Percentiles rank a stretch among this genome's conserved stretches.
Conservation (phyloP, 2,888 invertebrate species). For the Troides oblongomaculatus region DNA sequence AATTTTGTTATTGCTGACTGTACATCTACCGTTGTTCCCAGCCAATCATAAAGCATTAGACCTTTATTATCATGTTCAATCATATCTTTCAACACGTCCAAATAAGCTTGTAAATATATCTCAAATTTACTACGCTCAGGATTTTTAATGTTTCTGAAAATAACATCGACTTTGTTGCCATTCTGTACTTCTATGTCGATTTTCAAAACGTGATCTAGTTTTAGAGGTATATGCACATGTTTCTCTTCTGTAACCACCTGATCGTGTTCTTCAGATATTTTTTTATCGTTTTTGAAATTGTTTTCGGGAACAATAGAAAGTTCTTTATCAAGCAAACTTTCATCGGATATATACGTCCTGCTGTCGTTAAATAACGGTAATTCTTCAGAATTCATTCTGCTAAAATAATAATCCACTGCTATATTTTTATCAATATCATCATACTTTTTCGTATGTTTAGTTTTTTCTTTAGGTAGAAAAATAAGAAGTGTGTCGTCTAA, state of each 20-base stretch:
- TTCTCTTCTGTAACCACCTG: constrained; percentile 10
- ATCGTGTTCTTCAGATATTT: background rate
- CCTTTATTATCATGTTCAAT: constrained; percentile 43
- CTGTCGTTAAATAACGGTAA: background rate
- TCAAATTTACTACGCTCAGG: constrained; percentile 28
- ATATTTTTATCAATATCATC: constrained; percentile 31
- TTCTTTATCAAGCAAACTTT: background rate
- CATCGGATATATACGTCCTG: background rate
- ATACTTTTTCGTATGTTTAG: background rate
- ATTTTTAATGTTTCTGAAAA: constrained; percentile 33
- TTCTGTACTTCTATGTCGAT: constrained; percentile 32
- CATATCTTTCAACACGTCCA: constrained; percentile 53
- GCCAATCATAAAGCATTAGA: constrained; percentile 57
- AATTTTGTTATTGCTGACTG: constrained; percentile 52
- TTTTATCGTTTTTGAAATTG: background rate
- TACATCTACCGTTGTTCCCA: constrained; percentile 56
- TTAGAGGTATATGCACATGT: constrained; percentile 12
- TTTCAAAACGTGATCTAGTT: constrained; percentile 17
- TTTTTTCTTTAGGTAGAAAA: constrained; percentile 1
- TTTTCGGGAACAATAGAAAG: background rate
- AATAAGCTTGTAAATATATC: constrained; percentile 38
- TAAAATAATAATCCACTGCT: constrained; percentile 43
- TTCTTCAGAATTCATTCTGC: constrained; percentile 32
- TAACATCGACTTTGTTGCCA: constrained; percentile 31
- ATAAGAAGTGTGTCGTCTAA: constrained; percentile 13